A percentile compares a stretch with the other conserved stretches of the same genome.
Conservation (phyloP, 2,797 vertebrate species). For the Liasis olivaceus region DNA sequence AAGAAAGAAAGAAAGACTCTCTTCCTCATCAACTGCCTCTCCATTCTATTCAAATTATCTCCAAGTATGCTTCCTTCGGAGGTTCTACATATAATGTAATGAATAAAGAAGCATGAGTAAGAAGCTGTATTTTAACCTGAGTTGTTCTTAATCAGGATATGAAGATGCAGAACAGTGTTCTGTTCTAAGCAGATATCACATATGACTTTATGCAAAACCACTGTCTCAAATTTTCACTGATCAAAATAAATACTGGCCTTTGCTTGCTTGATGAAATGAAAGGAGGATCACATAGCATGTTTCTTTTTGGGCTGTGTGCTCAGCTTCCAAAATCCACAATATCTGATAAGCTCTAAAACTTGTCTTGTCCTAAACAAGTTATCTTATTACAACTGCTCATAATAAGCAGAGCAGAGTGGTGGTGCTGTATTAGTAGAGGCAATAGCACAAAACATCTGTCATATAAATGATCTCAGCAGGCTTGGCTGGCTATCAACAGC, state of each 20-base stretch:
- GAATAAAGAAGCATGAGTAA: background rate
- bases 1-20: background rate
- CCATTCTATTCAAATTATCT: background rate
- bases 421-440: background rate
- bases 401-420: background rate
- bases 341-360: background rate
- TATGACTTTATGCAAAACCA: background rate
- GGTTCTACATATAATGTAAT: background rate
- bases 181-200: background rate
- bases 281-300: background rate
- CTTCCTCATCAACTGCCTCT: background rate
- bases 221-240: background rate
- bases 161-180: background rate
- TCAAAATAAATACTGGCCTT: background rate
- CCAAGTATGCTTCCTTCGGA: background rate
- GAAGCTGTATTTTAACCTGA: background rate
- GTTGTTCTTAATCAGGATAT: background rate
- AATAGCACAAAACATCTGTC: background rate
- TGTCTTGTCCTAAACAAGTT: slow-evolving; percentile 3
- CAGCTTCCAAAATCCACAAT: background rate
- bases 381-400: background rate
- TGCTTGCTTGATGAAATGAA: background rate
- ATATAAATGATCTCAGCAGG: background rate
- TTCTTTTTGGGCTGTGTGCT: background rate
- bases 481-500: background rate